Evolutionary conservation across 2,888 invertebrate species (phyloP).

Genomic region (Drosophila percnosoma): DNA sequence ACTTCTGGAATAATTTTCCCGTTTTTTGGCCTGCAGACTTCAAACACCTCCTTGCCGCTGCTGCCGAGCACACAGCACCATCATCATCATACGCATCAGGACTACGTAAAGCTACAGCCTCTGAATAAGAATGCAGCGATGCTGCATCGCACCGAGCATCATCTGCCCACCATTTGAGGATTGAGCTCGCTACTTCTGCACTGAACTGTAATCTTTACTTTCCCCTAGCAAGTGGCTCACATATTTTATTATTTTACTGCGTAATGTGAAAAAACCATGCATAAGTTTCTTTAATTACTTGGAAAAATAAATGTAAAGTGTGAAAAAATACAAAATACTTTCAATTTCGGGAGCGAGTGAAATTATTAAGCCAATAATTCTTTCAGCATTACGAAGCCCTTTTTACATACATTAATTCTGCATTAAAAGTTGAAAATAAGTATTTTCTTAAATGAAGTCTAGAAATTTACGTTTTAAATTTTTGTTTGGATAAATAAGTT

Average conservation of each 20-base stretch:
- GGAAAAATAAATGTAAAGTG: constrained; percentile 58
- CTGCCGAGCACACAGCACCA: constrained; percentile 82
- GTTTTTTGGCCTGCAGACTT: constrained; percentile 74
- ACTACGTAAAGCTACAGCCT: constrained; percentile 82
- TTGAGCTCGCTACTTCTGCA: constrained; percentile 19
- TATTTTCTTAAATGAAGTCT: neutral
- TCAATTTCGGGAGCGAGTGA: neutral
- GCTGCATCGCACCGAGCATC: constrained; percentile 84
- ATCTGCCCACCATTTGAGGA: constrained; percentile 84
- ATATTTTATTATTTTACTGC: constrained; percentile 10
- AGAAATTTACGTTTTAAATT: neutral
- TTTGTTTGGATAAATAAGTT: neutral
- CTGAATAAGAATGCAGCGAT: constrained; percentile 81
- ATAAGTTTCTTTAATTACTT: constrained; percentile 41
- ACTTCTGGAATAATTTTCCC: neutral
- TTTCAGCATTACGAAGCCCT: neutral
- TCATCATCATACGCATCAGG: constrained; percentile 79
- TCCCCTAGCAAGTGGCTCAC: constrained; percentile 11
- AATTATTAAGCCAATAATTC: neutral
- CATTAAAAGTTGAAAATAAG: neutral
- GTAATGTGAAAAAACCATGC: constrained; percentile 19
- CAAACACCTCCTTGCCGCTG: constrained; percentile 85
- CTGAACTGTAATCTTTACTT: constrained; percentile 28
- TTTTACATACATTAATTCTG: neutral
- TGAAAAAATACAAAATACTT: constrained; percentile 26